phyloP scores from a whole-genome alignment of 2,797 vertebrate genomes.

The Tachyglossus aculeatus region DNA sequence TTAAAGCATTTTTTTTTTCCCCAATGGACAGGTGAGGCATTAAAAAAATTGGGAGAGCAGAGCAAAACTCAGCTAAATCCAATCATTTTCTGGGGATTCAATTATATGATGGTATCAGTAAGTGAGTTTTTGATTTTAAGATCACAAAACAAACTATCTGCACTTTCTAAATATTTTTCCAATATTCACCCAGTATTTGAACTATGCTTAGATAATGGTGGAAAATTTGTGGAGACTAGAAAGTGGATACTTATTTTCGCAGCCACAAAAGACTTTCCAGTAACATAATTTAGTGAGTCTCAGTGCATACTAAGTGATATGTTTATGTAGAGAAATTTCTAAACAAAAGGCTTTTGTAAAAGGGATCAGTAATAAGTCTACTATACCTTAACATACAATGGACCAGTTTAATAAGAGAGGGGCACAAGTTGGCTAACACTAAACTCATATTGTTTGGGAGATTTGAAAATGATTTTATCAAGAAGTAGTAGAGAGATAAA shows the following conservation, averaged over 20 bases:
- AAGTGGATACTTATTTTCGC: conserved; percentile 9
- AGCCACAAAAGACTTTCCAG: background rate
- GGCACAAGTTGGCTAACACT: conserved; percentile 5
- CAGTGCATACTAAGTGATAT: background rate
- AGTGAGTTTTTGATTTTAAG: background rate
- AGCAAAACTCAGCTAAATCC: background rate
- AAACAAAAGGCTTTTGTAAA: conserved; percentile 61
- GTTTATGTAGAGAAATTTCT: conserved; percentile 7
- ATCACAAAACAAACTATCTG: background rate
- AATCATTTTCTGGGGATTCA: background rate
- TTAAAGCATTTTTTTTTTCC: no score
- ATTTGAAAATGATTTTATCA: conserved; percentile 17
- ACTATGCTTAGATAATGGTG: background rate
- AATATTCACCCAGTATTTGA: background rate
- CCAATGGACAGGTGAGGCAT: no score
- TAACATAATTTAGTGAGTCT: background rate
- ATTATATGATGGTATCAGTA: background rate
- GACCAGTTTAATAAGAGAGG: conserved; percentile 29
- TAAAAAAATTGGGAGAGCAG: no score
- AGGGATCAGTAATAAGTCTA: conserved; percentile 44
- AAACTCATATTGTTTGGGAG: background rate
- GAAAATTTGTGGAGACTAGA: conserved; percentile 13
- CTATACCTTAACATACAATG: conserved; percentile 65
- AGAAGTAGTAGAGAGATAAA: background rate
- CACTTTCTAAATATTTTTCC: background rate